Conservation (phyloP, 2,113 vertebrate genomes). For the Cryptotis parvus region DNA sequence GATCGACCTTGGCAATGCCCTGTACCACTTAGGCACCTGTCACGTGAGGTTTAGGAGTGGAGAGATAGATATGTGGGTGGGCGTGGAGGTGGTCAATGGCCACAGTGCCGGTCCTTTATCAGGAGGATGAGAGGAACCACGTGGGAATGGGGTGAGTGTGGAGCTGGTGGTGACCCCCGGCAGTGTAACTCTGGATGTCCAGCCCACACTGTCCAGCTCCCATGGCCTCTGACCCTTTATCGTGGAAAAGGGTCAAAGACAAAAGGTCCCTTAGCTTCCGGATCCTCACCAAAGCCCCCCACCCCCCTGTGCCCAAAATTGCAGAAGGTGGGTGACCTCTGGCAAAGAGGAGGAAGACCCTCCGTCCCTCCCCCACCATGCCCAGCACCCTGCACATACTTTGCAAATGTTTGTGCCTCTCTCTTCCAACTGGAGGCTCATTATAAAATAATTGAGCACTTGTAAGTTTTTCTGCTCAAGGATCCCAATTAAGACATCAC, state of each 20-base stretch:
- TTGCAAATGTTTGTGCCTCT: background rate
- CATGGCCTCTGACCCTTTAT: rapidly evolving
- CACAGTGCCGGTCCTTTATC: background rate
- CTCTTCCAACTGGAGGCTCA: background rate
- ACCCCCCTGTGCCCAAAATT: rapidly evolving
- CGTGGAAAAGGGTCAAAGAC: background rate
- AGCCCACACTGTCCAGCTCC: background rate
- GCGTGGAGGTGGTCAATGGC: rapidly evolving
- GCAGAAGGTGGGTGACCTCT: background rate
- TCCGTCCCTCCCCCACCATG: background rate
- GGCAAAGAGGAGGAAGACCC: background rate
- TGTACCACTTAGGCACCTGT: background rate
- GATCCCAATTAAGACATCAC: slow-evolving; percentile 51
- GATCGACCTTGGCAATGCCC: background rate
- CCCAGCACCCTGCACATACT: background rate
- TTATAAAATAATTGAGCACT: slow-evolving; percentile 49
- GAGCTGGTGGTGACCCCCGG: background rate
- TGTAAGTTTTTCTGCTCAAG: slow-evolving; percentile 42
- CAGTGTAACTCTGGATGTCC: background rate
- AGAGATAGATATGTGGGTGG: background rate
- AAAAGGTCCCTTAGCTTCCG: background rate
- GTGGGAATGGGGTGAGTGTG: no score
- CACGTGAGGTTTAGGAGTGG: background rate
- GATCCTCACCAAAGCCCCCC: background rate
- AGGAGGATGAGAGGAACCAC: rapidly evolving